Evolutionary conservation across 2,113 vertebrate genomes (phyloP), one percentile per base, ranked within the genome.

Genomic region (zebrafish (Danio rerio)): DNA sequence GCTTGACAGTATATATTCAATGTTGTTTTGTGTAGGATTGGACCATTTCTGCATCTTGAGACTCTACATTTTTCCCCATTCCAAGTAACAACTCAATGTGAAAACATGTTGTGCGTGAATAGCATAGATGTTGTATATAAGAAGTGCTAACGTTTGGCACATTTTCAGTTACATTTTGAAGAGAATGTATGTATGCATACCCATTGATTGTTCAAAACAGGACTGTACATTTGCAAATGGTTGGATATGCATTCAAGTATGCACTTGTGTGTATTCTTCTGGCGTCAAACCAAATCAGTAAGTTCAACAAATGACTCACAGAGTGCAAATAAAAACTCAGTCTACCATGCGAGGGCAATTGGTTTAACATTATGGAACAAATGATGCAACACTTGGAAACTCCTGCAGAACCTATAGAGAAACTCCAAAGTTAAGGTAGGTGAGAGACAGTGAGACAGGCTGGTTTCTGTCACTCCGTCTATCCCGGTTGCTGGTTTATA

Each of bases 291-390:
- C 9, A 40, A 76, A 76, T 76, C 42, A 59, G 55, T 47, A 59
- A 45, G 18, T 55, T 55, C 31, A 72, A 18, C 18, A 16, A 16
- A 45, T 74, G 16, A 74, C 53, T 18, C 53, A 45, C 16, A 9
- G 11, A 76, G 8, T 21, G 73, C 73, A 61, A 59, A 59, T 59
- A 75, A 75, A 59, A 59, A 18, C 42, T 59, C 55, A 20, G 71
- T 58, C 71, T 74, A 58, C 16, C 52, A 1, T 18, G n/a, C 53
- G 20, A 59, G n/a, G 43, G 72, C n/a, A 59, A 59, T 59, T 75
- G 53, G 53, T 74, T 55, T 20, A 63, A 49, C 58, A 68, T 73
- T 86, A 81, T 80, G 78, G 78, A 85, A 81, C 73, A 74, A 1
- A 16, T 71, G 7, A 68, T 13, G 47, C 43, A 69, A 74, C 82